phyloP scores from a whole-genome alignment of 2,888 invertebrate species.

The Gastrophysa polygoni region DNA sequence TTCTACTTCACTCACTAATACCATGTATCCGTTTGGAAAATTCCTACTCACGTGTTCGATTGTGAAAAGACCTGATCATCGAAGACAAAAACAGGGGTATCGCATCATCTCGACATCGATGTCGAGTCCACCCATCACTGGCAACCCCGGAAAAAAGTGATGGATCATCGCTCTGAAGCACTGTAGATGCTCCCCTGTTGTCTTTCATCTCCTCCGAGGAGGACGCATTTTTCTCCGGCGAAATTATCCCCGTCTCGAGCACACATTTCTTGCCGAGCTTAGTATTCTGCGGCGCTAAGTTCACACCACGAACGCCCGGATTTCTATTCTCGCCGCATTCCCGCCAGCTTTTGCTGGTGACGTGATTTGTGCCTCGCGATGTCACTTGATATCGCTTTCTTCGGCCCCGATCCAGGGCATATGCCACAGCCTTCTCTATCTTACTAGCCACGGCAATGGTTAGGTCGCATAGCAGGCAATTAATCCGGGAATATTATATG shows the following conservation, averaged over 20 bases:
- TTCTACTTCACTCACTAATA: too few relatives aligned
- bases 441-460: too few relatives aligned
- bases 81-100: too few relatives aligned
- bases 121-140: too few relatives aligned
- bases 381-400: constrained; percentile 43
- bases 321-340: constrained; percentile 58
- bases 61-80: too few relatives aligned
- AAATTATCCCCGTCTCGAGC: constrained; percentile 56
- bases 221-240: constrained; percentile 53
- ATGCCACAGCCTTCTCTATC: too few relatives aligned
- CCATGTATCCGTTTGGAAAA: too few relatives aligned
- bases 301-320: constrained; percentile 53
- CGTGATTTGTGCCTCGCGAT: constrained; percentile 58
- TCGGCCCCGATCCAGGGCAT: too few relatives aligned
- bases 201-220: constrained; percentile 44
- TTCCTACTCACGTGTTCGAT: too few relatives aligned
- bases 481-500: too few relatives aligned
- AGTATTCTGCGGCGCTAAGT: constrained; percentile 54
- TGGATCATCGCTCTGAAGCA: constrained; percentile 55
- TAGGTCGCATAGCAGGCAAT: too few relatives aligned
- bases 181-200: constrained; percentile 43
- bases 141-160: constrained; percentile 54
- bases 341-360: constrained; percentile 58
- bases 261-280: constrained; percentile 56
- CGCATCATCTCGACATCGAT: too few relatives aligned